Base-by-base conservation (phyloP, 1,140 invertebrate genomes). In the Pseudomyrmex flavicornis region DNA sequence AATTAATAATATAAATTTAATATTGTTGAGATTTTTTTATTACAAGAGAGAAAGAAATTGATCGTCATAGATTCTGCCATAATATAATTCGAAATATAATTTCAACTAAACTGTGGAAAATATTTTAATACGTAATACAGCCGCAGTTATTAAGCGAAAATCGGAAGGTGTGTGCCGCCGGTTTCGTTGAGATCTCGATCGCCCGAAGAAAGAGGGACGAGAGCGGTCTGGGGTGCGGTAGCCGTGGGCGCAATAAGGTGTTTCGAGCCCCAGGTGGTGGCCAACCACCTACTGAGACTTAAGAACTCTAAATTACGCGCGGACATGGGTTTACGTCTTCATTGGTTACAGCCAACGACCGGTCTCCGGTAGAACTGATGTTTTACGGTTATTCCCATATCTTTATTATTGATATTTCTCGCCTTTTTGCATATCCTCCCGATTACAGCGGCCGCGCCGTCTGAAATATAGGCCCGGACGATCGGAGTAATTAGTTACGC, bases 301-400 rank as follows among this genome's bases (percentile, higher is more conserved):
- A 92, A 93, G 89, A 91, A 92, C 91, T 93, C 90, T 93, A 93
- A 93, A 93, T 93, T 93, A 93, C 92, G 92, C 92, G 91, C 85
- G 89, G 92, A 93, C 93, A 92, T 90, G 91, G 91, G 90, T 91
- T 92, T 93, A 93, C 88, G 92, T 93, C 93, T 93, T 93, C 87
- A 93, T 92, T 89, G 91, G 89, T 93, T 93, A 92, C 86, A 91
- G 86, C 88, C 88, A 88, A 91, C 86, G 86, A 86, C 87, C 86
- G 85, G 87, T 91, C 88, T 76, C 80, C 80, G 74, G 35, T 58
- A 59, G 35, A 88, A 85, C 70, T 74, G 74, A 88, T 75, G 84
- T 89, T 35, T 35, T 88, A 76, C 82, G 84, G 84, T 82, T 83
- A 89, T 83, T 86, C 80, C 79, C 88, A 74, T 44, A 76, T 65